Conservation (phyloP, 1,140 invertebrate species). For the Chelonus insularis region DNA sequence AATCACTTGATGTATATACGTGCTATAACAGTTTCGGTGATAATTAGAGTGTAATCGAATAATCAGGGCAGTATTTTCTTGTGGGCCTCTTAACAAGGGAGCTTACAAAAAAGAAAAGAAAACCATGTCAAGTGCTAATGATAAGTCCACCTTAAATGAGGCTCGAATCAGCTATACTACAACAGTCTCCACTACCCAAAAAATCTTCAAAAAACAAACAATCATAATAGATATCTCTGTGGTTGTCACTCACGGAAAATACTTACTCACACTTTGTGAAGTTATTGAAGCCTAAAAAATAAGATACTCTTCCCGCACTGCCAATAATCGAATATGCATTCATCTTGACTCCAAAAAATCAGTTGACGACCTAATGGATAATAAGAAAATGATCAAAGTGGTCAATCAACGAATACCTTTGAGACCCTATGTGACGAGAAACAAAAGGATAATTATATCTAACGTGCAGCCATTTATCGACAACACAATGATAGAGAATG, state of each 20-base stretch:
- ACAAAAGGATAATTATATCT: conserved; percentile 24
- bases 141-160: too few relatives aligned
- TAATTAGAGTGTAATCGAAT: too few relatives aligned
- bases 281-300: neutral
- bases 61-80: too few relatives aligned
- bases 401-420: neutral
- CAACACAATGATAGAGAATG: neutral
- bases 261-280: neutral
- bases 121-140: too few relatives aligned
- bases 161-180: too few relatives aligned
- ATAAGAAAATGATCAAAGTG: neutral
- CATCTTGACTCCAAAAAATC: conserved; percentile 11
- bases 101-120: too few relatives aligned
- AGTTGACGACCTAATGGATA: conserved; percentile 8
- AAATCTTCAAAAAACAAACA: conserved; percentile 21
- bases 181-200: too few relatives aligned
- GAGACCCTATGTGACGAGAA: conserved; percentile 10
- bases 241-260: neutral
- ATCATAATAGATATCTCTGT: conserved; percentile 14
- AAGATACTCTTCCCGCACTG: neutral
- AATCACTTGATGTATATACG: too few relatives aligned
- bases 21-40: too few relatives aligned
- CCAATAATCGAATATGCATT: conserved; percentile 17
- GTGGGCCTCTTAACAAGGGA: too few relatives aligned
- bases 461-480: conserved; percentile 17